A percentile compares a stretch with the other conserved stretches of the same genome.
Evolutionary conservation across 2,797 vertebrate species (phyloP).

Genomic region (Leptodactylus fallax): DNA sequence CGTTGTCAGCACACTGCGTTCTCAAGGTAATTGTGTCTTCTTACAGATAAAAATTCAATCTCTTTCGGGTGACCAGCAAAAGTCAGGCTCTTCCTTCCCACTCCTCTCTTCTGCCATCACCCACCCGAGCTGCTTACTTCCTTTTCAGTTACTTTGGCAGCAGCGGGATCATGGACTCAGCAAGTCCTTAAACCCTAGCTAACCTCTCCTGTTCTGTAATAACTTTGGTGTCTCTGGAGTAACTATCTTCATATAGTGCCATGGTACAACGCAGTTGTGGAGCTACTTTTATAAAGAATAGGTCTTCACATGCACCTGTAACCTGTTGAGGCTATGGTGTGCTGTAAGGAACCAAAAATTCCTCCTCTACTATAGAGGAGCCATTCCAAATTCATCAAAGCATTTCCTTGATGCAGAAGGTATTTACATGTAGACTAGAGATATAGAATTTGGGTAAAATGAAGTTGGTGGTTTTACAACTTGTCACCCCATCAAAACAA

Average conservation of each 20-base stretch:
- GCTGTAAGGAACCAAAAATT: constrained; percentile 5
- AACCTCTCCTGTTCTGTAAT: constrained; percentile 18
- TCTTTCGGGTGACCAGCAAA: constrained; percentile 70
- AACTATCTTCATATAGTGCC: background rate
- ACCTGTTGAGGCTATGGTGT: background rate
- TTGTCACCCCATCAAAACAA: no score
- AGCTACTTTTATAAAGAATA: background rate
- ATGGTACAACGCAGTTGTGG: constrained; percentile 39
- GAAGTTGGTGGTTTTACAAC: no score
- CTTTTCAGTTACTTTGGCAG: constrained; percentile 31
- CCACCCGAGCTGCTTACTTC: background rate
- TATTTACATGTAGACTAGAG: background rate
- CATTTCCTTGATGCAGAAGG: constrained; percentile 3
- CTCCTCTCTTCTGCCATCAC: constrained; percentile 65
- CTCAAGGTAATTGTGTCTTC: constrained; percentile 78
- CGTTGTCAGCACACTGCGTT: constrained; percentile 77
- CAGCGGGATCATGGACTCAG: background rate
- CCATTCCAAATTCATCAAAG: background rate
- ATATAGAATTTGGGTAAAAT: no score
- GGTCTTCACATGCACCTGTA: background rate
- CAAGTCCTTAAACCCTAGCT: background rate
- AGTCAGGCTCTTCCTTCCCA: constrained; percentile 65
- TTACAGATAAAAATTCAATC: constrained; percentile 74
- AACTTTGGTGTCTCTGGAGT: background rate
- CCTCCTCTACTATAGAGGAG: background rate